Base-by-base conservation (phyloP, 2,888 invertebrate genomes). In the Pomacea canaliculata region DNA sequence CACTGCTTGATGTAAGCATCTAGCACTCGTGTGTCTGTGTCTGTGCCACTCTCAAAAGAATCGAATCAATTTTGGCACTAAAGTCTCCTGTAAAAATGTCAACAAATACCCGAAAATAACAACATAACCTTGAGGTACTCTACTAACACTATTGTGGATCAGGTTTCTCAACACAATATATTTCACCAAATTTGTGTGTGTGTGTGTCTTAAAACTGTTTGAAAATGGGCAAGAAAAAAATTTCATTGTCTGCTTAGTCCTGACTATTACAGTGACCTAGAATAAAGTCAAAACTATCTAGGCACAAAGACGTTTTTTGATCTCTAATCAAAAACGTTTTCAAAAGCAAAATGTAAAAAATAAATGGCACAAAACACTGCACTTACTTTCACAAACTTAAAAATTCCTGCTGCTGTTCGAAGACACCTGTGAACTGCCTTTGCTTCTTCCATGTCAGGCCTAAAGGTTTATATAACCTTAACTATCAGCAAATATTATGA, bases 401-500 rank as follows among this genome's bases (percentile, higher is more conserved):
- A 93, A 81, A 94, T 91, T 65, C 94, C 94, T 77, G 93, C 93
- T 13, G 93, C 94, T 78, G 92, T 91, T 82, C 93, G 90, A 71
- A 94, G 85, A 87, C 93, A 92, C 74, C 92, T 92, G 83, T 94
- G 94, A 13, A 93, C 92, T 83, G 93, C 93, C 86, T 94, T 94
- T 1, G 94, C 93, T 86, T 93, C 93, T 49, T 93, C 92, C 92
- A 94, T 93, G 60, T 89, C 85, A 10, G 91, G 90, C 76, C 91
- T 91, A 80, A 79, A 48, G 27, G 73, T 70, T 73, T 51, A 63
- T 27, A 70, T 18, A 62, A 71, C 56, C 27, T 12, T 18, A 74
- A 67, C 19, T 56, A 56, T 56, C 16, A 56, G 10, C 51, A 56
- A 56, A 56, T 1, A 10, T 56, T 56, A 1, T 56, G 51, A 37